Evolutionary conservation across 2,797 vertebrate genomes (phyloP).

Genomic region (Pseudotriccus pelzelni): DNA sequence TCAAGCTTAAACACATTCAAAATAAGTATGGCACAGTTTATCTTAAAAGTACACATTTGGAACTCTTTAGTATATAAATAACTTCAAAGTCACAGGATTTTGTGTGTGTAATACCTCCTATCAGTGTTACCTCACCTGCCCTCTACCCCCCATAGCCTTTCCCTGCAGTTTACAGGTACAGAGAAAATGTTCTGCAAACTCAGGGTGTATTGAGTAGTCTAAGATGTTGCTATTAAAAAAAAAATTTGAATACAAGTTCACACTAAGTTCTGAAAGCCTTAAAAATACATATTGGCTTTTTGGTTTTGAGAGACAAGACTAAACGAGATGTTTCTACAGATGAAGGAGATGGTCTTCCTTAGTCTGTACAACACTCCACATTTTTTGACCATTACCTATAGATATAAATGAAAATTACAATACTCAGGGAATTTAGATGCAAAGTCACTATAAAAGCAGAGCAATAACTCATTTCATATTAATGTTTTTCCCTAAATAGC

Average conservation of each 20-base stretch:
- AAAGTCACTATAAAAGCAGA: not conserved
- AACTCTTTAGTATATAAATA: not conserved
- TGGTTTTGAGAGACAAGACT: not conserved
- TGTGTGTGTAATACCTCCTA: not conserved
- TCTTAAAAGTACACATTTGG: conserved; percentile 44
- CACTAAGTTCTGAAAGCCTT: not conserved
- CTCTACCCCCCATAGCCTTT: not conserved
- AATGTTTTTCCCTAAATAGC: not conserved
- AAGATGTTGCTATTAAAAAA: not conserved
- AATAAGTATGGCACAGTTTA: conserved; percentile 23
- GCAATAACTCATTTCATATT: not conserved
- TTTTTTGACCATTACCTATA: not conserved
- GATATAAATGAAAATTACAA: not conserved
- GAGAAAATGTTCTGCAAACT: conserved; percentile 7
- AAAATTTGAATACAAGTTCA: not conserved
- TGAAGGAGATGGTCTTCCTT: not conserved
- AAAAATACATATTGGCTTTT: not conserved
- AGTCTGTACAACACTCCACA: not conserved
- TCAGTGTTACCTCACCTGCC: conserved; percentile 3
- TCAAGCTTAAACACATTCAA: conserved; percentile 17
- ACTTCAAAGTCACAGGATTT: conserved; percentile 45
- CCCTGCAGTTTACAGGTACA: not conserved
- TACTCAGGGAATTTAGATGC: not conserved
- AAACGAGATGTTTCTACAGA: not conserved
- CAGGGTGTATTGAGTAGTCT: not conserved